A percentile compares a stretch with the other conserved stretches of the same genome.
These are phyloP conservation scores for Myotis pilosus DNA, from an alignment of 2,797 vertebrate genomes.

Conservation along the genomic window DNA sequence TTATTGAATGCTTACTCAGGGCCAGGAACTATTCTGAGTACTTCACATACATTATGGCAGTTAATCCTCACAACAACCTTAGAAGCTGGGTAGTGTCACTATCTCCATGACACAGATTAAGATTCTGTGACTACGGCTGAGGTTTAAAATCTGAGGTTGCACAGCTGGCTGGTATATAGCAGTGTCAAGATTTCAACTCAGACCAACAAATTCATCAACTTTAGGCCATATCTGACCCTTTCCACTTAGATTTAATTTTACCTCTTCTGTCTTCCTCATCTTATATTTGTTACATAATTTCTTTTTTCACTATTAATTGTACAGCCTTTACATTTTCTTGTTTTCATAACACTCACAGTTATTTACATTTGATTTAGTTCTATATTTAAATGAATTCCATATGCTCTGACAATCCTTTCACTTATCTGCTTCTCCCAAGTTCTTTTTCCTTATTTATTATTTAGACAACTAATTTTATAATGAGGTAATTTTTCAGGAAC, in stretches of 20 bases:
- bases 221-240: not conserved
- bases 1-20: not conserved
- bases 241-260: not conserved
- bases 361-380: not conserved
- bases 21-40: not conserved
- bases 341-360: not conserved
- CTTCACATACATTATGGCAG: not conserved
- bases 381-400: not conserved
- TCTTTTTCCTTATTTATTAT: constrained; percentile 13
- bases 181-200: not conserved
- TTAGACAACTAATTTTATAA: constrained; percentile 29
- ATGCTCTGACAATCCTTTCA: not conserved
- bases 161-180: not conserved
- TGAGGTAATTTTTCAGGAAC: not conserved
- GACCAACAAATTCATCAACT: constrained; percentile 1
- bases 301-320: constrained; percentile 9
- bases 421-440: constrained; percentile 4
- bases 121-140: not conserved
- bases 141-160: not conserved
- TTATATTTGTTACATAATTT: constrained; percentile 18
- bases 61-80: not conserved
- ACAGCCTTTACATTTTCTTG: constrained; percentile 17
- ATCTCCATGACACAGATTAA: not conserved
- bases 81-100: not conserved
- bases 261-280: not conserved